These are phyloP conservation scores for Stichodactyla mertensii DNA, from an alignment of 64 coral and sea anemone genomes.

Conservation along the genomic window DNA sequence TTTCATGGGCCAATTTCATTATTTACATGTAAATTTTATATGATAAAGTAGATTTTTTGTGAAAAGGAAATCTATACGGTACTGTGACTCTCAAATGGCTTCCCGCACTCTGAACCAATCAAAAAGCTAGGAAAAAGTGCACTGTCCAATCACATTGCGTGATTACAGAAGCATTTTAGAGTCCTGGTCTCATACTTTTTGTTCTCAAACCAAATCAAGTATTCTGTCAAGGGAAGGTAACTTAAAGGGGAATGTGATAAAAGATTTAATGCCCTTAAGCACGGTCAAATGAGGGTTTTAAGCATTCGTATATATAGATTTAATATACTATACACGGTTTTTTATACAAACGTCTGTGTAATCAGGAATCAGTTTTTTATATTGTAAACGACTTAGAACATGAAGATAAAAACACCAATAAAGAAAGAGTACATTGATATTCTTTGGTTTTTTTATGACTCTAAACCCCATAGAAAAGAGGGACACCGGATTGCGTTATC, in stretches of 20 bases:
- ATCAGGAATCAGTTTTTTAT: background rate
- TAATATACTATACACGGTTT: background rate
- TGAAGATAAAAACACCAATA: background rate
- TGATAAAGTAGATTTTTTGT: background rate
- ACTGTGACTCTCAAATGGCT: background rate
- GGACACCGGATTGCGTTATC: too few relatives aligned
- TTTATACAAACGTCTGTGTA: background rate
- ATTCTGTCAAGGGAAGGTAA: too few relatives aligned
- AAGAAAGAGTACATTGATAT: background rate
- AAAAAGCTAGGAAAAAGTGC: background rate
- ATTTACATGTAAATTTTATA: slow-evolving; percentile 1
- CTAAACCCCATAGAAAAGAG: too few relatives aligned
- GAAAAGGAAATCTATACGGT: background rate
- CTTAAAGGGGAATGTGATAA: too few relatives aligned
- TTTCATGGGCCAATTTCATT: background rate
- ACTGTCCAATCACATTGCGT: background rate
- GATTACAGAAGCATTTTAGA: background rate
- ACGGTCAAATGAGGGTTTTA: background rate
- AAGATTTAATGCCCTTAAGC: background rate
- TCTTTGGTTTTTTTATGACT: too few relatives aligned
- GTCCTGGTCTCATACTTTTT: background rate
- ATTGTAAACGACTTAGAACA: background rate
- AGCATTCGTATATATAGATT: background rate
- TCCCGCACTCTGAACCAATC: background rate
- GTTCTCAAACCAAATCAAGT: background rate